These are phyloP conservation scores for Brevipalpus yothersi DNA, from an alignment of 1,140 invertebrate species.

Conservation along the genomic window DNA sequence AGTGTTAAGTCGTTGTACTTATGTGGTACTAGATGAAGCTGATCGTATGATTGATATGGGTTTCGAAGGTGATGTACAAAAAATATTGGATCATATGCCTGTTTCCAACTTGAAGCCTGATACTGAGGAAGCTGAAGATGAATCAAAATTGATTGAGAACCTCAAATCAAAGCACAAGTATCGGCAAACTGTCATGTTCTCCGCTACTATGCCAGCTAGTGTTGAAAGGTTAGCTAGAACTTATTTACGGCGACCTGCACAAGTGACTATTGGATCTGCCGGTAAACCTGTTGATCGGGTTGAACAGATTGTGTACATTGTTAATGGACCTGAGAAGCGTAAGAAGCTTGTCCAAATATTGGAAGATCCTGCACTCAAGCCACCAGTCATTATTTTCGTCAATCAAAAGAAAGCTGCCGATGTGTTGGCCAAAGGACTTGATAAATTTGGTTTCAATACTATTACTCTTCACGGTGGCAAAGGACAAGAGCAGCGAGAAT, in stretches of 20 bases:
- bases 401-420: conserved; percentile 99
- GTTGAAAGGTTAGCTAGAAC: conserved; percentile 84
- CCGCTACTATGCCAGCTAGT: conserved; percentile 95
- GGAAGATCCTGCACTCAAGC: conserved; percentile 47
- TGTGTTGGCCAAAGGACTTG: conserved; percentile 80
- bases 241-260: conserved; percentile 79
- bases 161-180: conserved; percentile 95
- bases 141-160: conserved; percentile 64
- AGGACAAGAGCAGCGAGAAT: conserved; percentile 98
- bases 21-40: conserved; percentile 43
- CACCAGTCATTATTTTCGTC: conserved; percentile 97
- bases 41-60: conserved; percentile 99
- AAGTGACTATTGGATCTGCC: conserved; percentile 94
- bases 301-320: conserved; percentile 90
- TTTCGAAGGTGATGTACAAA: conserved; percentile 87
- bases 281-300: conserved; percentile 93
- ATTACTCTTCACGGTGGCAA: conserved; percentile 96
- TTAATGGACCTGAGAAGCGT: conserved; percentile 78
- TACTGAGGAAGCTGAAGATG: conserved; percentile 92
- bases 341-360: conserved; percentile 33
- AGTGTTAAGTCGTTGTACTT: conserved; percentile 72
- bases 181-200: conserved; percentile 99
- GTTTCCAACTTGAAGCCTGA: conserved; percentile 97
- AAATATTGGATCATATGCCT: conserved; percentile 96
- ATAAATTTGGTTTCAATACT: conserved; percentile 88